These are phyloP conservation scores for Auanema freiburgensis DNA, from an alignment of 2,888 invertebrate species.

Conservation along the genomic window DNA sequence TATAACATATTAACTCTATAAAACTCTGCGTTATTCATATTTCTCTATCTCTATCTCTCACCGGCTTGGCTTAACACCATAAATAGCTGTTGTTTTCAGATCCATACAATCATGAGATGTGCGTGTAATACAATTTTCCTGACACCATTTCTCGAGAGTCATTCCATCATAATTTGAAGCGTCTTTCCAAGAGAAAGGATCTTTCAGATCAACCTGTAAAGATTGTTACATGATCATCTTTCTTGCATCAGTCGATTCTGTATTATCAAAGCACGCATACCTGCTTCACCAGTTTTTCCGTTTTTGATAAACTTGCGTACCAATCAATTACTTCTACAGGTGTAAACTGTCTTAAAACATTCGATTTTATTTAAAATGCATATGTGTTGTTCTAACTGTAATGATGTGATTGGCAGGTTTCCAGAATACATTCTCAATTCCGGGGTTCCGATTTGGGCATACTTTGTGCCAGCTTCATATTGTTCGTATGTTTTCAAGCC, in stretches of 20 bases:
- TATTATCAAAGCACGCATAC: constrained; percentile 1
- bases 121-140: constrained; percentile 30
- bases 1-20: constrained; percentile 37
- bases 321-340: constrained; percentile 28
- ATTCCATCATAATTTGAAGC: constrained; percentile 30
- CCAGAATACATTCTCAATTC: constrained; percentile 31
- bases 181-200: constrained; percentile 29
- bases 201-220: constrained; percentile 19
- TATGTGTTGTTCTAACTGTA: constrained; percentile 17
- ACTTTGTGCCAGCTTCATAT: constrained; percentile 54
- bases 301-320: constrained; percentile 21
- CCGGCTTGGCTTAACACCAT: constrained; percentile 34
- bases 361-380: background rate
- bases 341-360: constrained; percentile 25
- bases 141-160: constrained; percentile 33
- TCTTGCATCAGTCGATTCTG: background rate
- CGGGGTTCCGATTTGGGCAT: constrained; percentile 50
- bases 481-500: constrained; percentile 63
- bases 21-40: background rate
- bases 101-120: constrained; percentile 31
- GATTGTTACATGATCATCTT: background rate
- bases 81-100: constrained; percentile 27
- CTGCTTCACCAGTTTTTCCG: constrained; percentile 26
- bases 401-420: constrained; percentile 25
- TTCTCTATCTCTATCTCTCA: constrained; percentile 10